A percentile compares a stretch with the other conserved stretches of the same genome.
These are phyloP conservation scores for Liodrosophila aerea DNA, from an alignment of 2,888 invertebrate species.

Conservation along the genomic window DNA sequence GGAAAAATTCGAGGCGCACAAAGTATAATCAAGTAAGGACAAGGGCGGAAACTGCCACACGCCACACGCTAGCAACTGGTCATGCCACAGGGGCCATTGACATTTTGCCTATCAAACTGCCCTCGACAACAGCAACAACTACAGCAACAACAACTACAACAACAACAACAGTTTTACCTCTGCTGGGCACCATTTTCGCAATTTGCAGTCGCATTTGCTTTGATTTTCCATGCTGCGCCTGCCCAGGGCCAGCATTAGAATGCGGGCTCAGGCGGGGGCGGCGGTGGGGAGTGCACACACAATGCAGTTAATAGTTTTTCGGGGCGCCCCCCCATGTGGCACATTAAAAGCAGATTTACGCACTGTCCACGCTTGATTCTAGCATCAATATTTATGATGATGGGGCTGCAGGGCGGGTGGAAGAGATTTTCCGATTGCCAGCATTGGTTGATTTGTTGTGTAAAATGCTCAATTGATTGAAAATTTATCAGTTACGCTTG, in stretches of 20 bases:
- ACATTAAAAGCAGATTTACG: constrained; percentile 59
- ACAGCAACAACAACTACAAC: constrained; percentile 13
- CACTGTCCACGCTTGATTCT: constrained; percentile 16
- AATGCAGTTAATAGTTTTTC: constrained; percentile 70
- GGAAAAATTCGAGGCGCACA: constrained; percentile 30
- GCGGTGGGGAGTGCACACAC: not conserved
- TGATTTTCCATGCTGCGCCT: constrained; percentile 69
- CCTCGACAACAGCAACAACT: constrained; percentile 20
- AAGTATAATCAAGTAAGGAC: constrained; percentile 43
- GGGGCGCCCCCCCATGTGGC: constrained; percentile 34
- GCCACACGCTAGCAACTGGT: constrained; percentile 20
- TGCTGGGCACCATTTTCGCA: constrained; percentile 31
- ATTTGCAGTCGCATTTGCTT: constrained; percentile 54
- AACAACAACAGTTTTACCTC: not conserved
- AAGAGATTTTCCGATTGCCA: constrained; percentile 5
- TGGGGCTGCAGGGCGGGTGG: constrained; percentile 28
- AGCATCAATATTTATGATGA: constrained; percentile 69
- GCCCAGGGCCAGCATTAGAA: constrained; percentile 42
- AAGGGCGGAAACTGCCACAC: constrained; percentile 45
- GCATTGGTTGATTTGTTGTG: constrained; percentile 40
- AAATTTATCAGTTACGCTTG: constrained; percentile 40
- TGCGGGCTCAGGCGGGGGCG: too few relatives aligned
- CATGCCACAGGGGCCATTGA: constrained; percentile 60
- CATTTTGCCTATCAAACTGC: constrained; percentile 61
- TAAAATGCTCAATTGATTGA: constrained; percentile 57